These are phyloP conservation scores for Lutraria lutraria DNA, from an alignment of 2,888 invertebrate genomes.

Conservation along the genomic window DNA sequence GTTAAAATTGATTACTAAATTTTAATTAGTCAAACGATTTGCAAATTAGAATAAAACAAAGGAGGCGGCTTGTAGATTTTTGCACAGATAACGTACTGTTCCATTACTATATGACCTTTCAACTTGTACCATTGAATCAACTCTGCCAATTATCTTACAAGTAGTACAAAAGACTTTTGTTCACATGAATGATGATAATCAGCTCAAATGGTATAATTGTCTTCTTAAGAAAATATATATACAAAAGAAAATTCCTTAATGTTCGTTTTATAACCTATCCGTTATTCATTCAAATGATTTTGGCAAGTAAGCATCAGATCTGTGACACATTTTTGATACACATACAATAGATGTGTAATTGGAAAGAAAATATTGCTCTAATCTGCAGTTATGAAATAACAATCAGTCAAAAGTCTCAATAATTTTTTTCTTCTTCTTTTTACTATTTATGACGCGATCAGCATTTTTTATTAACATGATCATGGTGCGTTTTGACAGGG, in stretches of 20 bases:
- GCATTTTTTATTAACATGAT: neutral
- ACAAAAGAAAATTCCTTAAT: neutral
- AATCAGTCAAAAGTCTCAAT: neutral
- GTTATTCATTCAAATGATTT: neutral
- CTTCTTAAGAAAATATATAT: neutral
- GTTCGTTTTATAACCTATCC: neutral
- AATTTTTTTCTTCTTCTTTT: neutral
- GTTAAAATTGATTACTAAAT: neutral
- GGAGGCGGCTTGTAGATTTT: slow-evolving; percentile 33
- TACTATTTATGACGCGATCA: neutral
- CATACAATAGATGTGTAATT: slow-evolving; percentile 17
- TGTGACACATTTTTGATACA: neutral
- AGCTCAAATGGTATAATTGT: neutral
- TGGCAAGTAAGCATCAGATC: neutral
- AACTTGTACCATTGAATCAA: slow-evolving; percentile 10
- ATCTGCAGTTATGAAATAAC: neutral
- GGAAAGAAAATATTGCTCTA: slow-evolving; percentile 17
- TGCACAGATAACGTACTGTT: slow-evolving; percentile 38
- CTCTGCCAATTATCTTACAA: neutral
- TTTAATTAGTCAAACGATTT: slow-evolving; percentile 37
- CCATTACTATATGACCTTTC: slow-evolving; percentile 19
- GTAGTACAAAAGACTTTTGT: neutral
- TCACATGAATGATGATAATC: neutral
- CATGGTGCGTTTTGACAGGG: neutral
- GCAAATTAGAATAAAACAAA: slow-evolving; percentile 35